Evolutionary conservation across 1,140 invertebrate genomes (phyloP).

Genomic region (Octopus sinensis): DNA sequence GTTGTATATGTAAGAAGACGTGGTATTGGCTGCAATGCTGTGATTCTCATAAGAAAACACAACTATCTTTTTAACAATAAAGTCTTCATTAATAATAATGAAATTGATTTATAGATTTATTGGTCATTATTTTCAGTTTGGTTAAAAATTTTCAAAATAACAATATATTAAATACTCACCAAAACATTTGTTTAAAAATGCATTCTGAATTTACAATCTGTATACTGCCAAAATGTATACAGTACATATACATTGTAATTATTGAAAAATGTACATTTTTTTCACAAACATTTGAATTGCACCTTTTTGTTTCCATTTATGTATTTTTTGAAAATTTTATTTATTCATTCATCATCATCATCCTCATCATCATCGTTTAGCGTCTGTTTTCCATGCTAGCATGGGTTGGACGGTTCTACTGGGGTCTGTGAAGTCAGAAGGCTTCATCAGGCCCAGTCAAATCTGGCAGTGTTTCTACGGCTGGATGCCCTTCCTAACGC

Average conservation of each 20-base stretch:
- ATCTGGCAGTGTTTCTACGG: too few species aligned
- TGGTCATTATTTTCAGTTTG: neutral
- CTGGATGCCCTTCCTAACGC: too few species aligned
- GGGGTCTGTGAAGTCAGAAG: too few species aligned
- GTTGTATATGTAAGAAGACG: neutral
- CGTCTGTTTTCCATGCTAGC: too few species aligned
- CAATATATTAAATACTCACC: neutral
- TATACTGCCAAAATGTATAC: conserved; percentile 2
- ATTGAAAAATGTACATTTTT: neutral
- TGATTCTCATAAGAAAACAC: conserved; percentile 2
- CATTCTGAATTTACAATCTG: conserved; percentile 2
- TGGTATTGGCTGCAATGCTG: neutral
- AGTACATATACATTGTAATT: neutral
- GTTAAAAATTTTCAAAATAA: neutral
- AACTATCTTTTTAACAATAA: conserved; percentile 8
- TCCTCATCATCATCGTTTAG: too few species aligned
- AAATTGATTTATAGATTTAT: conserved; percentile 3
- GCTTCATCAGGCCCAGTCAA: too few species aligned
- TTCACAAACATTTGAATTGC: neutral
- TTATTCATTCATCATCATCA: too few species aligned
- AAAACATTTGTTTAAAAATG: neutral
- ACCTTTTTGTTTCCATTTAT: neutral
- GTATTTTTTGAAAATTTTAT: too few species aligned
- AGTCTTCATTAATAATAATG: neutral
- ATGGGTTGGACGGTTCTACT: too few species aligned